phyloP scores from a whole-genome alignment of 2,888 invertebrate genomes.

The Drosophila sordidula region DNA sequence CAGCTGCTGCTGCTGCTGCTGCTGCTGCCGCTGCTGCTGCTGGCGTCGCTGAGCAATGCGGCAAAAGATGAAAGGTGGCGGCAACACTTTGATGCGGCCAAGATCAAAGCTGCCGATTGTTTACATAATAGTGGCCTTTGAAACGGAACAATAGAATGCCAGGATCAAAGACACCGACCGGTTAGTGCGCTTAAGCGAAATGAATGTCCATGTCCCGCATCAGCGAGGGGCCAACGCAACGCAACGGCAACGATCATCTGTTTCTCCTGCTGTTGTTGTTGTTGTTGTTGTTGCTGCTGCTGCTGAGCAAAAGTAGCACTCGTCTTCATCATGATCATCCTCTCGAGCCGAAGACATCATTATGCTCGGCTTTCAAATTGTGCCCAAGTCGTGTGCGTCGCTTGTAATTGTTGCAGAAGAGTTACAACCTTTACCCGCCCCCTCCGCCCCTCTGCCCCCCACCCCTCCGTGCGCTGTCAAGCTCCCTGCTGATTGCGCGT shows the following conservation, averaged over 20 bases:
- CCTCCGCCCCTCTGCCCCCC: background rate
- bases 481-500: constrained; percentile 74
- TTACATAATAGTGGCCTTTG: constrained; percentile 90
- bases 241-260: constrained; percentile 55
- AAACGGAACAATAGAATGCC: constrained; percentile 86
- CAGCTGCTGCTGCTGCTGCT: constrained; percentile 48
- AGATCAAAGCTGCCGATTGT: constrained; percentile 89
- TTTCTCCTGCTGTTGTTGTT: constrained; percentile 40
- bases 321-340: constrained; percentile 56
- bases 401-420: constrained; percentile 58
- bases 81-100: constrained; percentile 86
- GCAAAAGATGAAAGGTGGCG: constrained; percentile 77
- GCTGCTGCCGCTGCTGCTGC: constrained; percentile 46
- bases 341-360: constrained; percentile 40
- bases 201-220: constrained; percentile 67
- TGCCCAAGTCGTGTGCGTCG: constrained; percentile 47
- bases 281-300: constrained; percentile 20
- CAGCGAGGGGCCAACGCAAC: constrained; percentile 37
- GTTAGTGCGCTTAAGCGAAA: constrained; percentile 77
- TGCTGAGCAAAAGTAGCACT: constrained; percentile 53
- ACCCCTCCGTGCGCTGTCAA: background rate
- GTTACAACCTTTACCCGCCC: constrained; percentile 39
- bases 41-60: constrained; percentile 68
- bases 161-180: constrained; percentile 84
- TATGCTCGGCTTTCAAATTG: constrained; percentile 51